A percentile compares a stretch with the other conserved stretches of the same genome.
These are phyloP conservation scores for Orthonyx spaldingii DNA, from an alignment of 2,113 vertebrate species.

Conservation along the genomic window DNA sequence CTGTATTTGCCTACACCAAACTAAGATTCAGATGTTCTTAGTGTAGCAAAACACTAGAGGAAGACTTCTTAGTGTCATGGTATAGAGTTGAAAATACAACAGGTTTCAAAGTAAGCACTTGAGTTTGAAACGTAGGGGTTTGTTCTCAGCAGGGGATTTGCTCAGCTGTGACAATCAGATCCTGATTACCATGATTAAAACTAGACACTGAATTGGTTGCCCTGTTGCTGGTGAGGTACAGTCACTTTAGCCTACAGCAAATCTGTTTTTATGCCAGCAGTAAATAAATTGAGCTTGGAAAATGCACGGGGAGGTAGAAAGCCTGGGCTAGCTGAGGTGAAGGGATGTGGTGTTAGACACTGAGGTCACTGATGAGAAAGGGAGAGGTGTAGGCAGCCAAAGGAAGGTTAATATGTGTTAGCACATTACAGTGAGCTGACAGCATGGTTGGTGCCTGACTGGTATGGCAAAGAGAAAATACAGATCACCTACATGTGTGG, in stretches of 20 bases:
- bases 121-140: not conserved
- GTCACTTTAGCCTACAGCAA: not conserved
- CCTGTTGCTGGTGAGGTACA: not conserved
- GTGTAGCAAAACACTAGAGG: not conserved
- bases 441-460: slow-evolving; percentile 32
- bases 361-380: not conserved
- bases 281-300: slow-evolving; percentile 40
- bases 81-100: not conserved
- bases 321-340: slow-evolving; percentile 28
- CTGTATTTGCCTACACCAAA: not conserved
- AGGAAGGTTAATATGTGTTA: slow-evolving; percentile 52
- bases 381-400: slow-evolving; percentile 11
- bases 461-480: slow-evolving; percentile 13
- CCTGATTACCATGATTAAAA: not conserved
- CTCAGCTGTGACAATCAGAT: not conserved
- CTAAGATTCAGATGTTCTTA: not conserved
- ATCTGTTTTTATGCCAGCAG: slow-evolving; percentile 3
- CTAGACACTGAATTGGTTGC: not conserved
- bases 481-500: slow-evolving; percentile 66
- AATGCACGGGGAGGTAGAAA: slow-evolving; percentile 7
- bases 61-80: not conserved
- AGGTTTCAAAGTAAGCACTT: not conserved
- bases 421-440: slow-evolving; percentile 68
- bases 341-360: slow-evolving; percentile 29
- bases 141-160: not conserved